These are phyloP conservation scores for Rhinogobius similis DNA, from an alignment of 2,113 vertebrate species.

Conservation along the genomic window DNA sequence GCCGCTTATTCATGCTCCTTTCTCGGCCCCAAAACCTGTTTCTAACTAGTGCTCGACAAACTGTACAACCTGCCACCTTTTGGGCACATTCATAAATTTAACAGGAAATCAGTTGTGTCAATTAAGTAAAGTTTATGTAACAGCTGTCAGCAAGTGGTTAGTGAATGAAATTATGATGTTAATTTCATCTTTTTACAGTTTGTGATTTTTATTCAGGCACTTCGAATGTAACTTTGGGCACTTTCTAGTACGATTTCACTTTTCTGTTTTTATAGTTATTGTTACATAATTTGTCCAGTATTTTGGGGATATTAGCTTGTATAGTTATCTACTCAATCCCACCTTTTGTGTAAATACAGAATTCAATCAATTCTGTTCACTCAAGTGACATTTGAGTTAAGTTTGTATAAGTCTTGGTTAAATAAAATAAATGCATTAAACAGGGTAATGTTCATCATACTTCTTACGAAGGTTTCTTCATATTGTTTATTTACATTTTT, in stretches of 20 bases:
- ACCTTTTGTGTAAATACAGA: constrained; percentile 1
- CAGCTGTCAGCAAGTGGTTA: too few relatives aligned
- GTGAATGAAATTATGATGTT: too few relatives aligned
- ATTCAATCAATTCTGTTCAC: not conserved
- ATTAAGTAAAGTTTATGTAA: not conserved
- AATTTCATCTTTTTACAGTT: too few relatives aligned
- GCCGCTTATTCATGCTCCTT: constrained; percentile 73
- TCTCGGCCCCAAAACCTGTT: constrained; percentile 34
- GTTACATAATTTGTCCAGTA: not conserved
- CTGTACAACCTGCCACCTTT: constrained; percentile 11
- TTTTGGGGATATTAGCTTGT: too few relatives aligned
- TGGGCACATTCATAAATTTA: not conserved
- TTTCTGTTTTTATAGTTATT: too few relatives aligned
- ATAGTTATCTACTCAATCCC: too few relatives aligned
- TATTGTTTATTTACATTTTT: not conserved
- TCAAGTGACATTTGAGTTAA: not conserved
- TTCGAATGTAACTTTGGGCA: not conserved
- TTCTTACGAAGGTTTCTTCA: not conserved
- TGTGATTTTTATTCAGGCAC: not conserved
- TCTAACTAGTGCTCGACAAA: constrained; percentile 23
- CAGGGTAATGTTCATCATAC: too few relatives aligned
- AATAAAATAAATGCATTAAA: too few relatives aligned
- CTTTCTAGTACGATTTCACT: too few relatives aligned
- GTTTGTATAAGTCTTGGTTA: too few relatives aligned
- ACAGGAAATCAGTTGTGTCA: not conserved